Conservation (phyloP, 2,888 invertebrate species). For the Agrypnus murinus region DNA sequence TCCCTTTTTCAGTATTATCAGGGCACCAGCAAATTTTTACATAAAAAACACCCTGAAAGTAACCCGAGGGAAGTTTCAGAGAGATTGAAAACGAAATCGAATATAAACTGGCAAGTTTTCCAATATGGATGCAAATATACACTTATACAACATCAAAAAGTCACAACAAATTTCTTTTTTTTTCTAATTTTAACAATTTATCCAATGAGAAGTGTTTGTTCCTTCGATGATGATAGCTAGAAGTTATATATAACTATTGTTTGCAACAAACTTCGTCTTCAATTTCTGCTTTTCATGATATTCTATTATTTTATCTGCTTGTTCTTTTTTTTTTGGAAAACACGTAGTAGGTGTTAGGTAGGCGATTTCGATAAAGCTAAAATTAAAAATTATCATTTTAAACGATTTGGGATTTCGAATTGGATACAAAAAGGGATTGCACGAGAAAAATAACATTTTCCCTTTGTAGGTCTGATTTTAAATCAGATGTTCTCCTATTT, state of each 20-base stretch:
- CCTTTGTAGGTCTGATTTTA: too few species aligned
- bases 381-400: slow-evolving; percentile 35
- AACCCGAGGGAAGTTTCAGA: slow-evolving; percentile 28
- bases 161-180: neutral
- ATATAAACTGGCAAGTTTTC: slow-evolving; percentile 34
- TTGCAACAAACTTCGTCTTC: neutral
- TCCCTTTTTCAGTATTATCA: neutral
- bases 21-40: slow-evolving; percentile 13
- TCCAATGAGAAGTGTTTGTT: neutral
- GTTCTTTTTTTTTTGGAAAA: neutral
- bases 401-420: slow-evolving; percentile 32
- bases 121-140: slow-evolving; percentile 35
- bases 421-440: neutral
- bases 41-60: slow-evolving; percentile 10
- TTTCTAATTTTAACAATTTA: neutral
- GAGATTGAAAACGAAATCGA: slow-evolving; percentile 37
- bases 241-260: too few species aligned
- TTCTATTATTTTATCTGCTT: too few species aligned
- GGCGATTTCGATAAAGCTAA: neutral
- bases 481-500: too few species aligned
- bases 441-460: slow-evolving; percentile 5
- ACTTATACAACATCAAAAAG: too few species aligned
- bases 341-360: neutral
- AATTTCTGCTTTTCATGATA: neutral
- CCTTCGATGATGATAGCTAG: neutral